Evolutionary conservation across 2,113 vertebrate genomes (phyloP).

Genomic region (Steatornis caripensis): DNA sequence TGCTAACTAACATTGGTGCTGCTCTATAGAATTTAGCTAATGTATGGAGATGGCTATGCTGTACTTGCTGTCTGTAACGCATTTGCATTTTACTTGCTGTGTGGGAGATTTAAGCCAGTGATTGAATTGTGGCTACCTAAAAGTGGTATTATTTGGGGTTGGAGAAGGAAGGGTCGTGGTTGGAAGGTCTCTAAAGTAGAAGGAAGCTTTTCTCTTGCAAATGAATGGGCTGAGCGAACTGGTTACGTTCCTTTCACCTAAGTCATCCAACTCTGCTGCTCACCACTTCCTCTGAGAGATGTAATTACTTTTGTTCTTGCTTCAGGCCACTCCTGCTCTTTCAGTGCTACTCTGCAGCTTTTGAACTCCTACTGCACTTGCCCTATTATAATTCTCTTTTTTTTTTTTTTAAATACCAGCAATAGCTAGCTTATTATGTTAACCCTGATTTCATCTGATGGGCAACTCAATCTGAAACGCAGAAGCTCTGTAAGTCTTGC

Average conservation of each 20-base stretch:
- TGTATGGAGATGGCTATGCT: not conserved
- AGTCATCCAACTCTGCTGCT: not conserved
- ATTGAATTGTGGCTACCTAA: not conserved
- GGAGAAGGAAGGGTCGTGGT: not conserved
- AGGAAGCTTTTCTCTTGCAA: not conserved
- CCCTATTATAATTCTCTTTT: not conserved
- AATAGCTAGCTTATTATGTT: not conserved
- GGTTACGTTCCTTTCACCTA: not conserved
- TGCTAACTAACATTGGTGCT: not conserved
- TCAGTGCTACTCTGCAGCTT: not conserved
- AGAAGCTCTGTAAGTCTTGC: not conserved
- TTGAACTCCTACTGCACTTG: not conserved
- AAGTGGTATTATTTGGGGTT: not conserved
- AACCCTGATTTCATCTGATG: not conserved
- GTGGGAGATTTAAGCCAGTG: not conserved
- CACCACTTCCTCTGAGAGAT: not conserved
- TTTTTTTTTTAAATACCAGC: not conserved
- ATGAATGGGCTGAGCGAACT: not conserved
- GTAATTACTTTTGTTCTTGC: constrained; percentile 14
- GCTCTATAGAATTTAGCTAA: not conserved
- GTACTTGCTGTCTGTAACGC: not conserved
- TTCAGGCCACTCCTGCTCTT: constrained; percentile 1
- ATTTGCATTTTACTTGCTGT: not conserved
- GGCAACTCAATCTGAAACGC: not conserved
- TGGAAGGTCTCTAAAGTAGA: not conserved